Evolutionary conservation across 2,888 invertebrate genomes (phyloP).

Genomic region (Ceramica pisi): DNA sequence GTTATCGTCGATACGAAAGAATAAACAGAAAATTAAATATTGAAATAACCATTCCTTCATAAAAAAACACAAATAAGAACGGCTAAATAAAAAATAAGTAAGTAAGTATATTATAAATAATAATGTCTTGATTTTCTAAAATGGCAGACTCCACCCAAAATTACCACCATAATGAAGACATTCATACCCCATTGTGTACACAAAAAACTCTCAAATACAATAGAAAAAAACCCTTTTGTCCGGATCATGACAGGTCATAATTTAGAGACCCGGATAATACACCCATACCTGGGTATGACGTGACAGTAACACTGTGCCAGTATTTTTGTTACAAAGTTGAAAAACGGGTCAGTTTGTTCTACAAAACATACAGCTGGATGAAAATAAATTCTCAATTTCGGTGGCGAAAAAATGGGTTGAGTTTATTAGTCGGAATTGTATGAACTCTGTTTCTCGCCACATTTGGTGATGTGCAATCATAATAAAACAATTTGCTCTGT

Average conservation of each 20-base stretch:
- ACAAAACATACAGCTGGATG: not conserved
- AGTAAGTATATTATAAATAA: too few relatives aligned
- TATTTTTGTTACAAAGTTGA: conserved; percentile 22
- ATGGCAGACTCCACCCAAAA: not conserved
- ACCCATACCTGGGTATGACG: conserved; percentile 35
- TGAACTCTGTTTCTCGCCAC: not conserved
- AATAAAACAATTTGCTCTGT: not conserved
- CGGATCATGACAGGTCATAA: conserved; percentile 35
- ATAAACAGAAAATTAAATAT: too few relatives aligned
- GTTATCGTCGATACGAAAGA: too few relatives aligned
- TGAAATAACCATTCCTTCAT: not conserved
- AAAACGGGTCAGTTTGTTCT: conserved; percentile 11
- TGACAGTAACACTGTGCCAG: not conserved
- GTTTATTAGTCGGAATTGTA: not conserved
- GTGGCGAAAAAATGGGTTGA: not conserved
- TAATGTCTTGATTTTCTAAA: not conserved
- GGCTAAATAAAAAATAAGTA: too few relatives aligned
- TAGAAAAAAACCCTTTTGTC: conserved; percentile 12
- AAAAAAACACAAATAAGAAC: not conserved
- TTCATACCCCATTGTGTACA: conserved; percentile 4
- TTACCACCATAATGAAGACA: not conserved
- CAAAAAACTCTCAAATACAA: conserved; percentile 19
- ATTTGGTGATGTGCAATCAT: not conserved
- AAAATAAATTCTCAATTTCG: not conserved
- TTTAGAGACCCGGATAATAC: conserved; percentile 33